Evolutionary conservation across 2,113 vertebrate species (phyloP), one percentile per base, ranked within the genome.

Genomic region (Eulacestoma nigropectus): DNA sequence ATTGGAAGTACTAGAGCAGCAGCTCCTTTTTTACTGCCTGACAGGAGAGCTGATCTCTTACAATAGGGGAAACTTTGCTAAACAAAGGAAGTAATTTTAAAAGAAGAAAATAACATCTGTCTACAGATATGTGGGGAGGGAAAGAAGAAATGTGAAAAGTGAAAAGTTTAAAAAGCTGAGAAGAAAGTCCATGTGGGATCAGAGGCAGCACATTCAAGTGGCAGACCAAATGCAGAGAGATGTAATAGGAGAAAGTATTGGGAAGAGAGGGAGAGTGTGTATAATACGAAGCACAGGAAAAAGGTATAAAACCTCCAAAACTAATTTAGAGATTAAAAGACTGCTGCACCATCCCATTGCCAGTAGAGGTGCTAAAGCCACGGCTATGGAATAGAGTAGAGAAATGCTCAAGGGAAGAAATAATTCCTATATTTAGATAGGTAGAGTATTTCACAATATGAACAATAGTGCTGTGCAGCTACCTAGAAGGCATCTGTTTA

Each of bases 51-150:
- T 95, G 85, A 94, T 91, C 46, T 62, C 87, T 94, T 88, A 89
- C 52, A 81, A 93, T 90, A 92, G 30, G 49, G 69, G 83, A 90
- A 87, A 82, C n/a, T 52, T 87, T 81, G 22, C 75, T 96, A 94
- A 94, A 89, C 92, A 93, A 93, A 93, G 83, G 88, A 95, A 94
- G 69, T 82, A 2, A 70, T 93, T 95, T 92, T 78, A 60, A 86
- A 95, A 90, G 62, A 81, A 52, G 52, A 94, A 92, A 96, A 96
- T 84, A 86, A 88, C 79, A 93, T 94, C 88, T 96, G 85, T 69
- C 90, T 89, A 41, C 60, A 87, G 73, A 94, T 70, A 87, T 5
- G 11, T 42, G 29, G 7, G 33, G 60, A 86, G 32, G 11, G 76
- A 84, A 88, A 78, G 86, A 73, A 95, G 47, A 92, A 91, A 91